Evolutionary conservation across 1,140 invertebrate species (phyloP).

Genomic region (Drosophila gunungcola): DNA sequence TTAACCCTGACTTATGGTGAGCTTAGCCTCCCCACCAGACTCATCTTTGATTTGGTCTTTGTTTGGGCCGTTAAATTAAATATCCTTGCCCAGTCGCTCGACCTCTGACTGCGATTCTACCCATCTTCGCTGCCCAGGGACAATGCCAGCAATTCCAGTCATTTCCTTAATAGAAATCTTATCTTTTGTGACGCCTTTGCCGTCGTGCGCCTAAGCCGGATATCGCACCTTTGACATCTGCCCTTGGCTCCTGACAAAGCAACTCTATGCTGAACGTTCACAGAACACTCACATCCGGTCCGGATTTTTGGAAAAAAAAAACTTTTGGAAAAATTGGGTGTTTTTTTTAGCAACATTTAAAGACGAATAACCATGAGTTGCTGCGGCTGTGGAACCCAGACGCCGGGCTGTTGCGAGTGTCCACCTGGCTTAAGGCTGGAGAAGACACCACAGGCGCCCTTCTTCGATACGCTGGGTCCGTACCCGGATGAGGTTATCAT

Average conservation of each 20-base stretch:
- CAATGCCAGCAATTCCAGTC: conserved; percentile 76
- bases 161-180: conserved; percentile 84
- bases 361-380: not conserved
- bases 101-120: conserved; percentile 28
- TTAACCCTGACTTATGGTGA: conserved; percentile 11
- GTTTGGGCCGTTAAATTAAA: conserved; percentile 82
- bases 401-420: not conserved
- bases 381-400: conserved; percentile 6
- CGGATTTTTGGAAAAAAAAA: conserved; percentile 7
- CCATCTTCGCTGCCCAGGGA: conserved; percentile 29
- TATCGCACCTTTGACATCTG: conserved; percentile 84
- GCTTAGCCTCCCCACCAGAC: conserved; percentile 7
- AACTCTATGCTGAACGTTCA: conserved; percentile 17
- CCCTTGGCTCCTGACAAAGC: conserved; percentile 6
- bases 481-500: conserved; percentile 64
- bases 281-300: conserved; percentile 8
- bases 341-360: conserved; percentile 14
- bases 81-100: conserved; percentile 55
- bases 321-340: conserved; percentile 19
- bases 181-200: conserved; percentile 71
- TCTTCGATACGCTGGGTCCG: conserved; percentile 21
- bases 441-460: not conserved
- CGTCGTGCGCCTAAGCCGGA: conserved; percentile 65
- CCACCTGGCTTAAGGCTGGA: not conserved
- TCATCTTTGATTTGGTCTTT: conserved; percentile 62